These are phyloP conservation scores for Acromyrmex echinatior DNA, from an alignment of 1,140 invertebrate genomes.

Conservation along the genomic window DNA sequence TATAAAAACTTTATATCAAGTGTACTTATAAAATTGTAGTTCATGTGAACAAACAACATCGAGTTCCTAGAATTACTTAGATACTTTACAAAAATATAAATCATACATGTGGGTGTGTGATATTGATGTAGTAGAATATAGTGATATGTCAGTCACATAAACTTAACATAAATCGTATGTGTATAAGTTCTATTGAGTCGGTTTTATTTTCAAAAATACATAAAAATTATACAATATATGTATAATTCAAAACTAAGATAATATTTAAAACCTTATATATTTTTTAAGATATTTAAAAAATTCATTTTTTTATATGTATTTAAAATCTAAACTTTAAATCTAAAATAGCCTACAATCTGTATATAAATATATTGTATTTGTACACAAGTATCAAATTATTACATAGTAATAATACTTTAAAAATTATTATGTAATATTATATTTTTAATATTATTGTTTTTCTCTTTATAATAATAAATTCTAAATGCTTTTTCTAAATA, in stretches of 20 bases:
- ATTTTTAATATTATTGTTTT: constrained; percentile 11
- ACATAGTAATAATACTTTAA: neutral
- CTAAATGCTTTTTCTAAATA: neutral
- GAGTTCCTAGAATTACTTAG: no score
- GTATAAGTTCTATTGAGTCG: no score
- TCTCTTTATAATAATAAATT: neutral
- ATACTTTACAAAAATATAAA: no score
- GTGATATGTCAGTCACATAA: no score
- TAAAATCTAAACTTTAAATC: neutral
- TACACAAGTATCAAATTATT: neutral
- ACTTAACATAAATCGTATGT: no score
- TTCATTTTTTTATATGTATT: neutral
- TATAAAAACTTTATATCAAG: no score
- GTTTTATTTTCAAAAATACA: neutral
- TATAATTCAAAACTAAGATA: neutral
- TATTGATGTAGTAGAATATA: no score
- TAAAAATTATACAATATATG: neutral
- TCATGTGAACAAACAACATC: no score
- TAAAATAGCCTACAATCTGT: neutral
- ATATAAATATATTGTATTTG: neutral
- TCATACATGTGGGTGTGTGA: no score
- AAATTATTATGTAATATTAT: neutral
- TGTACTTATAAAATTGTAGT: no score
- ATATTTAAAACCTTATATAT: neutral
- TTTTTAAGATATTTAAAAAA: neutral